Evolutionary conservation across 2,888 invertebrate species (phyloP), one percentile per base, ranked within the genome.

Genomic region (Heteromurus nitidus): DNA sequence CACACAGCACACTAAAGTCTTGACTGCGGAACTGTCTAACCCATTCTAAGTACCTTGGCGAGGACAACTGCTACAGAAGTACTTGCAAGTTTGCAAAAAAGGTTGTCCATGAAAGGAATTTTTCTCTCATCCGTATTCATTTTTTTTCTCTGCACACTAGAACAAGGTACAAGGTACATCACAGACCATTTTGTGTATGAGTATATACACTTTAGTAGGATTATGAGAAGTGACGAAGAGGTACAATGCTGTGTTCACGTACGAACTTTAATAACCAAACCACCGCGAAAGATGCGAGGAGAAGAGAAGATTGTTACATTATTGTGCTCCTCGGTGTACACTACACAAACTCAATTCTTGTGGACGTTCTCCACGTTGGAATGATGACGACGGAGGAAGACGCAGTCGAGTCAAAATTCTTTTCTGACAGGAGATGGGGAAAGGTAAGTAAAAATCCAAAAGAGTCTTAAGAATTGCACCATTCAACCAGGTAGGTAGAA

Each of bases 51-150:
- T 67, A 67, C 79, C 62, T 70, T 20, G 20, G 28, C 28, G 64
- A 36, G 16, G 47, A 64, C 55, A 42, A 65, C 79, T 22, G 55
- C 28, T n/a, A 55, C 55, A 55, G 30, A 80, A 73, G 73, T 72
- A 67, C 67, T 80, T 70, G 72, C 62, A 42, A 67, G 73, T 65
- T 73, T 67, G 70, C 70, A 74, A 73, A 79, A 65, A 79, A 72
- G 42, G 72, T 42, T 65, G 26, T 80, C 80, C 80, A 80, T 58
- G 67, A 80, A 79, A 67, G 30, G 47, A 60, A 64, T 64, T 79
- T 64, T 64, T 28, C 20, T 55, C 44, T 3, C 26, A 13, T 28
- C 20, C 16, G n/a, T 30, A 42, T 22, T 30, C 55, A 13, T 50
- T 22, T 26, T 64, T 26, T 53, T 47, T 3, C 47, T 50, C 47